Conservation (phyloP, 2,797 vertebrate species). For the Malacoraja senta region DNA sequence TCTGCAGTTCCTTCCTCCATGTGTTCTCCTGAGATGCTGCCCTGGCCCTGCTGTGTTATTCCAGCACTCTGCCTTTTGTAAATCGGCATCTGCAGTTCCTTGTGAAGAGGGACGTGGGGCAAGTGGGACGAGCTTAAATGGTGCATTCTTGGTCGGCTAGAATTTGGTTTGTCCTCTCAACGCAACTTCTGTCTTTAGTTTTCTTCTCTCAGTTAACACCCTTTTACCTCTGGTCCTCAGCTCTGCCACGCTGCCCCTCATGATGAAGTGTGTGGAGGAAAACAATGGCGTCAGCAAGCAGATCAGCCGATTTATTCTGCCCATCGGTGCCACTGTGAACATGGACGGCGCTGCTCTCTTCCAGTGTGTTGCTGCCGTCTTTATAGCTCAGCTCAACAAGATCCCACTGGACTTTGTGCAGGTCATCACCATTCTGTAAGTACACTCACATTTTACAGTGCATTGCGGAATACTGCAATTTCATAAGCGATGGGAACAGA, state of each 20-base stretch:
- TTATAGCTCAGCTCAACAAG: constrained; percentile 77
- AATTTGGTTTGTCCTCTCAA: neutral
- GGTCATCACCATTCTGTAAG: constrained; percentile 81
- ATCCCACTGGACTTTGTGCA: constrained; percentile 69
- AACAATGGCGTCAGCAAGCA: constrained; percentile 75
- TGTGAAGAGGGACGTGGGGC: too few relatives aligned
- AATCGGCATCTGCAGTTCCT: too few relatives aligned
- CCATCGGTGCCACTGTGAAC: constrained; percentile 83
- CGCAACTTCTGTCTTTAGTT: neutral
- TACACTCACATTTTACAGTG: neutral
- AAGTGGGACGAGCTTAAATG: too few relatives aligned
- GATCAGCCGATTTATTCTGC: constrained; percentile 83
- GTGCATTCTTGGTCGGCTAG: too few relatives aligned
- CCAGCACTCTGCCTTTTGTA: too few relatives aligned
- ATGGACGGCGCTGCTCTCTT: constrained; percentile 86
- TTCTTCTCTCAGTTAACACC: neutral
- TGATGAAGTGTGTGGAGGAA: constrained; percentile 88
- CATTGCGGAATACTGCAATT: too few relatives aligned
- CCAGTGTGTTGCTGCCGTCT: constrained; percentile 81
- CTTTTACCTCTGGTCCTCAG: constrained; percentile 47
- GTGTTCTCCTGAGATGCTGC: too few relatives aligned
- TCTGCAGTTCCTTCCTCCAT: too few relatives aligned
- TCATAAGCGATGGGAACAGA: too few relatives aligned
- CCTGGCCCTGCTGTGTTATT: too few relatives aligned
- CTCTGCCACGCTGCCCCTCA: constrained; percentile 77